phyloP scores from a whole-genome alignment of 2,797 vertebrate genomes.

The Tinamus major region DNA sequence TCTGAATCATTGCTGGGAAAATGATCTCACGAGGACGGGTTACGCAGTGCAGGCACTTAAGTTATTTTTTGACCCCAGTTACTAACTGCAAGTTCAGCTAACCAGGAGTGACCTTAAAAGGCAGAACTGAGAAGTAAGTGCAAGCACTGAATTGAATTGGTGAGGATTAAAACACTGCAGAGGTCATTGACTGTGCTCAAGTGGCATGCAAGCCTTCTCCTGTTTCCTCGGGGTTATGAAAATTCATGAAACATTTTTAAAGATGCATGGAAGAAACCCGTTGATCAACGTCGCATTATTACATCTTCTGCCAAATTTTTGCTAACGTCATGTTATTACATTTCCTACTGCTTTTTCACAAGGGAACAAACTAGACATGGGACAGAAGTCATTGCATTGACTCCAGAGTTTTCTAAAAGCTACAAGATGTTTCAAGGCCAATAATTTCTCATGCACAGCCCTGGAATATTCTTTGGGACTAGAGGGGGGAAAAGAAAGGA shows the following conservation, averaged over 20 bases:
- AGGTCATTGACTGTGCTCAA: background rate
- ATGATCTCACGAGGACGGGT: background rate
- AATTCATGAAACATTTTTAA: background rate
- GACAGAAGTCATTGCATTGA: rapidly evolving
- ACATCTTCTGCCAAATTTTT: background rate
- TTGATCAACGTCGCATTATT: rapidly evolving
- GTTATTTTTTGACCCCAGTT: background rate
- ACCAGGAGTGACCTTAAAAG: background rate
- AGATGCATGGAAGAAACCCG: rapidly evolving
- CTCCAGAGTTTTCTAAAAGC: background rate
- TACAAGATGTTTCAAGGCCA: background rate
- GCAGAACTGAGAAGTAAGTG: background rate
- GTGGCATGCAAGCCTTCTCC: background rate
- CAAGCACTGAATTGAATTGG: background rate
- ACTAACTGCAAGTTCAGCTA: background rate
- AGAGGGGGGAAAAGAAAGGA: background rate
- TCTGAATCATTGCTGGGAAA: background rate
- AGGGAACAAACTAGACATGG: rapidly evolving
- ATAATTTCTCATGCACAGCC: background rate
- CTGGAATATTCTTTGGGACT: background rate
- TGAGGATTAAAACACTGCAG: background rate
- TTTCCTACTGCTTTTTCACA: background rate
- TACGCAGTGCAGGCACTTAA: rapidly evolving
- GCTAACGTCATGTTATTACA: background rate
- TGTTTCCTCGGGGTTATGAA: background rate